phyloP scores from a whole-genome alignment of 2,888 invertebrate genomes.

The Xestobium rufovillosum region DNA sequence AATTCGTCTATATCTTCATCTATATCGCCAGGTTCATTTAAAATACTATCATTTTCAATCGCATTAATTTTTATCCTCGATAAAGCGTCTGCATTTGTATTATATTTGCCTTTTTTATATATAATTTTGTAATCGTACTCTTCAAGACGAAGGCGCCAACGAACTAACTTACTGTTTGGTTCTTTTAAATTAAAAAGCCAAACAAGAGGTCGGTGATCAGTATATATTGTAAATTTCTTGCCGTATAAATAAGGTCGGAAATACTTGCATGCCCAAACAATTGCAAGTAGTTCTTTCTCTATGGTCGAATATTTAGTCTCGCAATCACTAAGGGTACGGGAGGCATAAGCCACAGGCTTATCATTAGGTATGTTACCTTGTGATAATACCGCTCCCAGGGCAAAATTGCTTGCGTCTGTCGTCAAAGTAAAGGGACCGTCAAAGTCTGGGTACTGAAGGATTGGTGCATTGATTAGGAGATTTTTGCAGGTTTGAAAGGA shows the following conservation, averaged over 20 bases:
- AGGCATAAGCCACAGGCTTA: constrained; percentile 23
- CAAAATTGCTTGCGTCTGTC: constrained; percentile 24
- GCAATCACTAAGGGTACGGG: constrained; percentile 20
- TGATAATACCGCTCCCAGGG: constrained; percentile 22
- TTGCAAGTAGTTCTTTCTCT: constrained; percentile 28
- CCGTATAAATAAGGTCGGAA: constrained; percentile 30
- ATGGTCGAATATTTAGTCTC: constrained; percentile 26
- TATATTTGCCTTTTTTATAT: too few species aligned
- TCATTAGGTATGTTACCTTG: constrained; percentile 20
- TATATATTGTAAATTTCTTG: constrained; percentile 33
- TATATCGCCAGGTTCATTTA: too few species aligned
- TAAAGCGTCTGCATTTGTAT: too few species aligned
- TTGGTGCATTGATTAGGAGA: constrained; percentile 12
- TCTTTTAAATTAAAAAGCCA: too few species aligned
- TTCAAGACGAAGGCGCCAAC: too few species aligned
- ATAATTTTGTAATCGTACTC: too few species aligned
- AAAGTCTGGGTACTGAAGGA: constrained; percentile 23
- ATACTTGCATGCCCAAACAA: constrained; percentile 27
- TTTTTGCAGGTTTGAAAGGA: constrained; percentile 18
- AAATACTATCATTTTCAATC: too few species aligned
- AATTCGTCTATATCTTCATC: too few species aligned
- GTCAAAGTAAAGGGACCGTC: constrained; percentile 18
- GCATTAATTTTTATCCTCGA: too few species aligned
- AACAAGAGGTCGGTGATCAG: too few species aligned
- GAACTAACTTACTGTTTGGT: too few species aligned